Base-by-base conservation (phyloP, 2,888 invertebrate species). In the Harmothoe impar region DNA sequence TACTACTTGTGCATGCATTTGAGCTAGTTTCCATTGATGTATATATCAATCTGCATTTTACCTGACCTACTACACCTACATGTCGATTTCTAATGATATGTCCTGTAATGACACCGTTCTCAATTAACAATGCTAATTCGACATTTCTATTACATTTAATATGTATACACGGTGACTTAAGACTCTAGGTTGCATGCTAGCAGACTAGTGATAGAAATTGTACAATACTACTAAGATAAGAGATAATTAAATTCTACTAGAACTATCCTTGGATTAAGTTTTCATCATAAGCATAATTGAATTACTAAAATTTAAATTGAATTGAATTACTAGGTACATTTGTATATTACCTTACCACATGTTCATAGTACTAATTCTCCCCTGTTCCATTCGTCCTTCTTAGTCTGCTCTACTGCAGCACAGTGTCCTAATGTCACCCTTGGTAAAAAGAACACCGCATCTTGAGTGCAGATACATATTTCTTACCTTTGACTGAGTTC, bases 21-120 rank as follows among this genome's bases (percentile, higher is more conserved):
- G 23, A 81, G 81, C 81, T 81, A 81, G 81, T 81, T 81, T 81
- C 81, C 81, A 72, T 81, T 81, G 81, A 81, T 81, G 81, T 81
- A 81, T 81, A 81, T 77, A 77, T 77, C 25, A 77, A 77, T 77
- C 81, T 81, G 81, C 81, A 43, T 77, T 77, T 29, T 77, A 77
- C 77, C 77, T 77, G 77, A 31, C 77, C 77, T 81, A 81, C 81
- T 43, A n/a, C 81, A 81, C 81, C 33, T 23, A 81, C 35, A 81
- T 81, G 81, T 35, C 81, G 23, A 81, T 43, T 31, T 81, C 43
- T 81, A 81, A 81, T 33, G 43, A 81, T 35, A 81, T 81, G 81
- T 23, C 81, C 17, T 81, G 81, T 81, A 35, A 81, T 81, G 43
- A 43, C 33, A 81, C 81, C 43, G 43, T 33, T 81, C 33, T 81